Base-by-base conservation (phyloP, 2,797 vertebrate species). In the Lagodon rhomboides region DNA sequence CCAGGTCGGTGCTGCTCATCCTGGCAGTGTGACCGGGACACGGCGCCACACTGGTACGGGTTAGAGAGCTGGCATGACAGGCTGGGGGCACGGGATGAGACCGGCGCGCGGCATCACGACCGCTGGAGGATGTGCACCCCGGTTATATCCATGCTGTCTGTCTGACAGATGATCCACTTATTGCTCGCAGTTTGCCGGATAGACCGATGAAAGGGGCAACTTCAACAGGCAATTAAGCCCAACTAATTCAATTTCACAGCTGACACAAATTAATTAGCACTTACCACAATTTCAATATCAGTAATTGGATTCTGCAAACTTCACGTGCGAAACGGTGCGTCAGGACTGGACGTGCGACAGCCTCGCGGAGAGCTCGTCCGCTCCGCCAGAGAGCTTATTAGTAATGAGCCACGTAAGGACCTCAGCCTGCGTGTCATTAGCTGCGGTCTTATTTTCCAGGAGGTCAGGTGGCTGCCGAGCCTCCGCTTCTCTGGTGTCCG, bases 1-100 rank as follows among this genome's bases (percentile, higher is more conserved):
- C 97, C 93, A 96, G 92, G 84, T 95, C 96, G 80, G 96, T 94
- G 94, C 93, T 92, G 95, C 95, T 97, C 97, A 97, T 97, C 84
- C 92, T 94, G 84, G 85, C 75, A 68, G 86, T 54, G 76, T 13
- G 81, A 73, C 86, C 72, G 79, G 80, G 77, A 83, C 78, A 67
- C 89, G 80, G 91, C 82, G 88, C 85, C 90, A 77, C 93, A 64
- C 72, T 71, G 87, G 54, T 81, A 75, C 83, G 77, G 85, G 86
- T 86, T 87, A 92, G 78, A 88, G 85, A 49, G 84, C 83, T 50
- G 69, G 81, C 88, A 92, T 88, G 17, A 50, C 63, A 77, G 83
- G 67, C 61, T 55, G 77, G 78, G 11, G 69, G 79, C 69, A 69
- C 85, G 49, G 82, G 77, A 75, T 83, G 16, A 63, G 22, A 87